These are phyloP conservation scores for Phaethon lepturus DNA, from an alignment of 2,113 vertebrate genomes.

Conservation along the genomic window DNA sequence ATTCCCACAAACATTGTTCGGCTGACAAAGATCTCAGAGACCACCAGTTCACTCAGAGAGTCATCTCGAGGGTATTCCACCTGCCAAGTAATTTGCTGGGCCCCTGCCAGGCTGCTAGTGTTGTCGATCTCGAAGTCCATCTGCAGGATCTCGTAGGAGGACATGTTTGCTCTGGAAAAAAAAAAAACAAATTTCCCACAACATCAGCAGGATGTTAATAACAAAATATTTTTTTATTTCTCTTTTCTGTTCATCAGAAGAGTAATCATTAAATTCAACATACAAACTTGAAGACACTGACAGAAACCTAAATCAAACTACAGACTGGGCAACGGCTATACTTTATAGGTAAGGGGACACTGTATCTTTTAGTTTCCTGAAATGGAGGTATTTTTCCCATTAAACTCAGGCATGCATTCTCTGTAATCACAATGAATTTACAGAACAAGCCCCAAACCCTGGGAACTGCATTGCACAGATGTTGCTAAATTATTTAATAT, in stretches of 20 bases:
- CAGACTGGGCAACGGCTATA: neutral
- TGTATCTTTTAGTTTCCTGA: neutral
- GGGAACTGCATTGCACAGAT: constrained; percentile 25
- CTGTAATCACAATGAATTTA: neutral
- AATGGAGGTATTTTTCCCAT: neutral
- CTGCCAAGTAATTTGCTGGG: constrained; percentile 91
- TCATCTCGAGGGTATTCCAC: constrained; percentile 85
- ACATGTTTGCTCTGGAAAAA: constrained; percentile 78
- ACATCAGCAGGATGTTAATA: neutral
- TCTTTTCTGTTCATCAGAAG: neutral
- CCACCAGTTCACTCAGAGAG: constrained; percentile 74
- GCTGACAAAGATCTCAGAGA: constrained; percentile 91
- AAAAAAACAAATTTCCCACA: neutral
- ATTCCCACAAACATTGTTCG: constrained; percentile 86
- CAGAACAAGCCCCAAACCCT: neutral
- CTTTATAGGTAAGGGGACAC: neutral
- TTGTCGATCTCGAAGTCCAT: constrained; percentile 93
- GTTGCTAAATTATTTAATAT: constrained; percentile 57
- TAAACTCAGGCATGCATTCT: neutral
- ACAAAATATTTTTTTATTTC: neutral
- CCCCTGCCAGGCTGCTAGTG: constrained; percentile 83
- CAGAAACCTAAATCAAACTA: neutral
- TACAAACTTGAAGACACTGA: neutral
- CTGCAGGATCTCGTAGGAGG: constrained; percentile 89
- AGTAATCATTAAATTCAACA: neutral